Conservation (phyloP, 2,797 vertebrate species). For the Malurus splendens region DNA sequence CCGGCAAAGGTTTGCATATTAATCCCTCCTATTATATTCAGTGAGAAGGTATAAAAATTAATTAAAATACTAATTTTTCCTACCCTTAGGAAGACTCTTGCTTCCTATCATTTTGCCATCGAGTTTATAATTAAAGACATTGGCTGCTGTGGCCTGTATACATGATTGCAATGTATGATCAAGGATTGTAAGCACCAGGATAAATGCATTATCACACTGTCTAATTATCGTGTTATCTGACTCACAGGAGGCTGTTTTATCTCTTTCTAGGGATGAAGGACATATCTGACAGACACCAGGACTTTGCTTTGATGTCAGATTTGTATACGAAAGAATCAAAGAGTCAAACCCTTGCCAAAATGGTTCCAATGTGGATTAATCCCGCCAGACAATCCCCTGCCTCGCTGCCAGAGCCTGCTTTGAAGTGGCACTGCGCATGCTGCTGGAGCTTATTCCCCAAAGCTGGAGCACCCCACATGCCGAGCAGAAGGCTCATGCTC, state of each 20-base stretch:
- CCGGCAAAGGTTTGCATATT: background rate
- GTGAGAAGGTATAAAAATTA: slow-evolving; percentile 1
- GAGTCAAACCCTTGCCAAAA: slow-evolving; percentile 62
- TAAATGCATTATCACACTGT: slow-evolving; percentile 68
- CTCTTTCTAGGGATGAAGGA: slow-evolving; percentile 68
- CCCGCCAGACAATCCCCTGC: slow-evolving; percentile 36
- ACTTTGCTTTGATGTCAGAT: slow-evolving; percentile 71
- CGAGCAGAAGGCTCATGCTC: background rate
- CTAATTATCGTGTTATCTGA: slow-evolving; percentile 72
- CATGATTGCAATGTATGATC: slow-evolving; percentile 69
- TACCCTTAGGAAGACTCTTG: slow-evolving; percentile 48
- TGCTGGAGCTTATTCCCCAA: background rate
- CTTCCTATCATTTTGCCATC: slow-evolving; percentile 67
- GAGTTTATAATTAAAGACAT: slow-evolving; percentile 71
- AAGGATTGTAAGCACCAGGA: slow-evolving; percentile 70
- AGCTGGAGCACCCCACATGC: background rate
- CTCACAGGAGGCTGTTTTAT: slow-evolving; percentile 68
- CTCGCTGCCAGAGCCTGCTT: slow-evolving; percentile 53
- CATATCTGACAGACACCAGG: slow-evolving; percentile 65
- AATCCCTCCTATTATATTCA: background rate
- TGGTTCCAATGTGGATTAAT: slow-evolving; percentile 61
- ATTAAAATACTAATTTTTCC: slow-evolving; percentile 44
- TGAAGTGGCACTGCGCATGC: slow-evolving; percentile 59
- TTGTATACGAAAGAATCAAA: slow-evolving; percentile 68
- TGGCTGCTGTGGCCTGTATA: slow-evolving; percentile 59